A percentile compares a stretch with the other conserved stretches of the same genome.
Evolutionary conservation across 2,888 invertebrate genomes (phyloP).

Genomic region (Coremacera marginata): DNA sequence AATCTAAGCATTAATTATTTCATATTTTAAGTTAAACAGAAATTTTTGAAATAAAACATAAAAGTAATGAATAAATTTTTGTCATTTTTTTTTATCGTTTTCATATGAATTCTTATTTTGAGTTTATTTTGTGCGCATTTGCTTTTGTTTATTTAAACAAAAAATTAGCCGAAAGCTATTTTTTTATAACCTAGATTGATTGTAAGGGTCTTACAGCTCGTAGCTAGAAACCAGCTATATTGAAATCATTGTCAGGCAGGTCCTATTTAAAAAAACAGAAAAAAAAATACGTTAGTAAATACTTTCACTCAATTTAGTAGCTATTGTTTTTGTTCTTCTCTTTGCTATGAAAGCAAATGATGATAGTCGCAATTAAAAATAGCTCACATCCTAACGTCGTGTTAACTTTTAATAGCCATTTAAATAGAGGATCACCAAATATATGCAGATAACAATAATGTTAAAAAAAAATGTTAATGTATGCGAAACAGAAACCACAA

Average conservation of each 20-base stretch:
- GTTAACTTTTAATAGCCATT: not conserved
- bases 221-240: not conserved
- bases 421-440: not conserved
- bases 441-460: conserved; percentile 1
- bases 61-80: conserved; percentile 21
- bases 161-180: not conserved
- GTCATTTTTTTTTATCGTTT: conserved; percentile 9
- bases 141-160: not conserved
- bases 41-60: conserved; percentile 29
- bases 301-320: not conserved
- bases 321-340: not conserved
- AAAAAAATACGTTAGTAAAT: not conserved
- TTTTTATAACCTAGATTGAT: not conserved
- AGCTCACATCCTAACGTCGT: conserved; percentile 17
- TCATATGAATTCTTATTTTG: conserved; percentile 1
- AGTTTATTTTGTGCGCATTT: not conserved
- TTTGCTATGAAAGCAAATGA: not conserved
- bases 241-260: conserved; percentile 5
- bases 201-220: not conserved
- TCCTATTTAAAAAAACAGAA: not conserved
- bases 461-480: conserved; percentile 11
- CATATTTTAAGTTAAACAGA: conserved; percentile 33
- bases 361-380: not conserved
- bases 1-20: conserved; percentile 29
- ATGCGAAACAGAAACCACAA: not conserved